Evolutionary conservation across 2,888 invertebrate genomes (phyloP).

Genomic region (Ormia ochracea): DNA sequence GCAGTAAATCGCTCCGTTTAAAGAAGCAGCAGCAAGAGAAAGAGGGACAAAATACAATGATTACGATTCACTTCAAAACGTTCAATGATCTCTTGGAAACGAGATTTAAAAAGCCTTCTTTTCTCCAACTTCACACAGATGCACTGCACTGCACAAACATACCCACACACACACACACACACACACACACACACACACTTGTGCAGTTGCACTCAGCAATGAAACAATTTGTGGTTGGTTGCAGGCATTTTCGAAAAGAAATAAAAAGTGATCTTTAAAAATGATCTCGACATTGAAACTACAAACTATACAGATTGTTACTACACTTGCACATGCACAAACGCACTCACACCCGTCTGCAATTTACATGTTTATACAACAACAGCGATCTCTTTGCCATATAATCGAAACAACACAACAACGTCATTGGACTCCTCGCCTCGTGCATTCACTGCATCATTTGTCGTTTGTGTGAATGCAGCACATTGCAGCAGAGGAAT

Average conservation of each 20-base stretch:
- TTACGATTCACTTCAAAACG: conserved; percentile 56
- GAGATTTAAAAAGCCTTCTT: conserved; percentile 35
- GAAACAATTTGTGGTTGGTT: conserved; percentile 36
- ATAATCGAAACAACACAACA: conserved; percentile 12
- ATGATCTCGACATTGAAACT: conserved; percentile 63
- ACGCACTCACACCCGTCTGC: background rate
- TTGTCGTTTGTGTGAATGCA: background rate
- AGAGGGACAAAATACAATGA: conserved; percentile 27
- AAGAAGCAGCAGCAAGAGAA: conserved; percentile 4
- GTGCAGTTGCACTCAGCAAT: background rate
- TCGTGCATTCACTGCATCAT: conserved; percentile 33
- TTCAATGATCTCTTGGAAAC: conserved; percentile 59
- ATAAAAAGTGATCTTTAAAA: conserved; percentile 58
- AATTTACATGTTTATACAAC: conserved; percentile 22
- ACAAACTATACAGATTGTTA: conserved; percentile 21
- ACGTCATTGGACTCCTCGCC: conserved; percentile 55
- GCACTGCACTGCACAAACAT: background rate
- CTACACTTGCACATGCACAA: background rate
- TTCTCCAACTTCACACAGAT: conserved; percentile 14
- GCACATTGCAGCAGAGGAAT: background rate
- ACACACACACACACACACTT: background rate
- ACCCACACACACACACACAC: background rate
- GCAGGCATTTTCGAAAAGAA: conserved; percentile 48
- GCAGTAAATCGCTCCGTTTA: conserved; percentile 28
- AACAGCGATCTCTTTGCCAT: conserved; percentile 1